Evolutionary conservation across 64 coral and sea anemone species (phyloP), one percentile per base, ranked within the genome.

Genomic region (Montipora cactus): DNA sequence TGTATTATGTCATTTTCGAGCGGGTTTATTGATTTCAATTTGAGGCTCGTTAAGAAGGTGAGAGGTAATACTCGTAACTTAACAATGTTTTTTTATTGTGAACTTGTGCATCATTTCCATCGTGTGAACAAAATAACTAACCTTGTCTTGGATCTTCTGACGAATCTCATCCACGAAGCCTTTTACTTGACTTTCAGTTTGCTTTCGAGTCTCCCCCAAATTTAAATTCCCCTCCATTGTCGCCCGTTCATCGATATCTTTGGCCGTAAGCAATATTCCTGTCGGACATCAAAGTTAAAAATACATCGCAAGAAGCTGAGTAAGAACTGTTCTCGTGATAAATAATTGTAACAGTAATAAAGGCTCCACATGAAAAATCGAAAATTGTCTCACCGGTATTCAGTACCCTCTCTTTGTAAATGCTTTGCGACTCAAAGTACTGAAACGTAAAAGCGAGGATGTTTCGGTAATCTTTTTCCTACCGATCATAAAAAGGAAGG

Each of bases 141-240:
- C 22, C 66, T 46, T 51, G 13, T 57, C 58, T 53, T 55, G 67
- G 37, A 80, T 44, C 13, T 25, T 90, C n/a, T 90, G 77, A 10
- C 62, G 61, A n/a, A 50, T 5, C 66, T 72, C 71, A 20, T 37
- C 67, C 50, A 22, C 13, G 82, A 86, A 86, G 45, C 82, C 82
- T 71, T 86, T 86, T 14, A 72, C 44, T 72, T 86, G 82, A 44
- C 71, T 18, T 21, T 25, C 49, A 21, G 82, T 72, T 64, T 86
- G 6, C 67, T 86, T 45, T 46, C 47, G n/a, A 13, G 44, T 70
- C 46, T 71, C 7, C 25, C 13, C 61, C 14, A 64, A 64, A 12
- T 16, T 72, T 50, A 51, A 86, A 72, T 18, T 49, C 9, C 46
- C n/a, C 12, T 86, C 82, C 82, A 72, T 66, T 71, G 8, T 37